Evolutionary conservation across 2,888 invertebrate genomes (phyloP).

Genomic region (Quadroppia sp.): DNA sequence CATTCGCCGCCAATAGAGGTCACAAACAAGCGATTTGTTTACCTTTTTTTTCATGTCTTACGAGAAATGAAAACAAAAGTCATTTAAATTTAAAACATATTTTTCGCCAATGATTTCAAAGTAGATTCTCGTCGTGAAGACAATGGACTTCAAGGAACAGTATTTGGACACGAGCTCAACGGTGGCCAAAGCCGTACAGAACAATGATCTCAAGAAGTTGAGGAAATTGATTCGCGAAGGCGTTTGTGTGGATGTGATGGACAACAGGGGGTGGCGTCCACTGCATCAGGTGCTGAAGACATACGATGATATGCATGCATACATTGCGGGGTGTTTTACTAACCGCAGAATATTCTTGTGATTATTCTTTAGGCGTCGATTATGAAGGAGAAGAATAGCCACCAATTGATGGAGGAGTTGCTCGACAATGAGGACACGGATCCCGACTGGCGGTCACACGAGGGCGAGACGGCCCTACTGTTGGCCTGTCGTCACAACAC

Average conservation of each 20-base stretch:
- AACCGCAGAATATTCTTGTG: too few species aligned
- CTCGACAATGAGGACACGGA: conserved; percentile 48
- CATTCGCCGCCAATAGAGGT: too few species aligned
- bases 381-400: conserved; percentile 49
- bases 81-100: too few species aligned
- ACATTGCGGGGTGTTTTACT: too few species aligned
- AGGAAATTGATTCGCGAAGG: conserved; percentile 47
- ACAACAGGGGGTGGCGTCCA: conserved; percentile 55
- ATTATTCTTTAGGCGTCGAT: background rate
- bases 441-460: conserved; percentile 51
- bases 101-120: too few species aligned
- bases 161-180: conserved; percentile 47
- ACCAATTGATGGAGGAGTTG: conserved; percentile 48
- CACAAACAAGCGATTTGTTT: too few species aligned
- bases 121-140: too few species aligned
- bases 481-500: conserved; percentile 50
- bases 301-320: too few species aligned
- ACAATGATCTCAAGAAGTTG: conserved; percentile 44
- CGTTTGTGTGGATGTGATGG: conserved; percentile 52
- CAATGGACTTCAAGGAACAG: conserved; percentile 48
- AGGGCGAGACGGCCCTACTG: conserved; percentile 52
- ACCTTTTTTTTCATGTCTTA: too few species aligned
- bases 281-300: conserved; percentile 53
- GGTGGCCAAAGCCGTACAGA: conserved; percentile 45
- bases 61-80: too few species aligned